A percentile compares a stretch with the other conserved stretches of the same genome.
Evolutionary conservation across 2,797 vertebrate species (phyloP).

Genomic region (Malurus splendens): DNA sequence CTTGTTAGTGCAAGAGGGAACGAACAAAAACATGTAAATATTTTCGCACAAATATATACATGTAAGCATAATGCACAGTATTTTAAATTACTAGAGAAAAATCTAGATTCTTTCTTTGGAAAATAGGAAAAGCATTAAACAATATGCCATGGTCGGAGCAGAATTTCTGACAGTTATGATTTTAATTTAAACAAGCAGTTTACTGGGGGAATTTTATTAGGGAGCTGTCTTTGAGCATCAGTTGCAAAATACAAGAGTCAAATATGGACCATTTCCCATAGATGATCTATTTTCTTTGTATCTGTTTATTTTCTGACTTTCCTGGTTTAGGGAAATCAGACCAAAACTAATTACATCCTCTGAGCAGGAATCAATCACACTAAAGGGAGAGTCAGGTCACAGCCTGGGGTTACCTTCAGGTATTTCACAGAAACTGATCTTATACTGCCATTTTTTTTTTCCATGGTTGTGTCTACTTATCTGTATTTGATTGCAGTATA

Average conservation of each 20-base stretch:
- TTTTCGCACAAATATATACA: not conserved
- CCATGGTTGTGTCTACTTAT: not conserved
- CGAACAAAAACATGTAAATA: not conserved
- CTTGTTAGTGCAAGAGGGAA: not conserved
- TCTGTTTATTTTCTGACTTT: not conserved
- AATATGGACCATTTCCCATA: not conserved
- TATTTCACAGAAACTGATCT: not conserved
- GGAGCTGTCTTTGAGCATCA: not conserved
- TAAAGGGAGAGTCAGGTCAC: not conserved
- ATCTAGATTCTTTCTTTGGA: not conserved
- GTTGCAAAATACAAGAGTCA: not conserved
- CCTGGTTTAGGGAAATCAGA: not conserved
- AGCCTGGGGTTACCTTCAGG: not conserved
- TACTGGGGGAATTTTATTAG: not conserved
- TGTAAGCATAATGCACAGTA: not conserved
- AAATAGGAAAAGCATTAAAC: not conserved
- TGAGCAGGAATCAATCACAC: not conserved
- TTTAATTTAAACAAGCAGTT: not conserved
- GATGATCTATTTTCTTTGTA: not conserved
- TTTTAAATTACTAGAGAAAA: not conserved
- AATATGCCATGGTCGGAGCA: not conserved
- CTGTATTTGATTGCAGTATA: not conserved
- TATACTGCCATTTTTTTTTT: accelerated
- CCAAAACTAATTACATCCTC: not conserved
- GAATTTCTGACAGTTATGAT: not conserved